Base-by-base conservation (phyloP, 2,113 vertebrate species). In the Lepisosteus oculatus region DNA sequence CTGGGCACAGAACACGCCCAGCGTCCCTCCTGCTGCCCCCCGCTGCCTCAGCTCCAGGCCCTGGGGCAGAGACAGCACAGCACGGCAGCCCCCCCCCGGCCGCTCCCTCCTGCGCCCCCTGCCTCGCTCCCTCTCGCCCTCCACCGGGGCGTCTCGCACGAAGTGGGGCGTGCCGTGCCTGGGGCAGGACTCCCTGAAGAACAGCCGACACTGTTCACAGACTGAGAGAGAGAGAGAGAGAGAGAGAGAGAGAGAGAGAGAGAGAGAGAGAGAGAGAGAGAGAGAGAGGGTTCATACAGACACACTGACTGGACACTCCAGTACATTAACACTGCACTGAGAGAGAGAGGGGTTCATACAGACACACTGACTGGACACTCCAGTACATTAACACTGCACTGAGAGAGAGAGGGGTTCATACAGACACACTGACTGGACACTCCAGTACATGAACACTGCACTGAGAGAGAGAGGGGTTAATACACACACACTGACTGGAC, bases 1-100 rank as follows among this genome's bases (percentile, higher is more conserved):
- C 64, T 85, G 86, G 14, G 85, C 76, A 9, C 62, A 70, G n/a
- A 69, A 79, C 29, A 85, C 79, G 3, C 87, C 85, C 6, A 80
- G 54, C 6, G 78, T 82, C 63, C 14, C 73, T 13, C 8, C 42
- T 1, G 56, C 76, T 2, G 76, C 78, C 61, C 72, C 61, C 6
- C 59, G 59, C 41, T 78, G 66, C 59, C 83, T 72, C 17, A 83
- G 64, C n/a, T 77, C 67, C 13, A 81, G 75, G n/a, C 83, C 80
- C 3, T 81, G 73, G 0, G 83, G 81, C 13, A 85, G 71, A 11
- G 81, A 78, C 0, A 81, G 64, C 44, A 79, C 51, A 4, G 81
- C 79, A 15, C 79, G 77, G 1, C 76, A 81, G 0, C 69, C 78
- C 11, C 72, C 54, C 8, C 64, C 76, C 80, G 0, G 69, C 77